Evolutionary conservation across 2,888 invertebrate genomes (phyloP).

Genomic region (Coremacera marginata): DNA sequence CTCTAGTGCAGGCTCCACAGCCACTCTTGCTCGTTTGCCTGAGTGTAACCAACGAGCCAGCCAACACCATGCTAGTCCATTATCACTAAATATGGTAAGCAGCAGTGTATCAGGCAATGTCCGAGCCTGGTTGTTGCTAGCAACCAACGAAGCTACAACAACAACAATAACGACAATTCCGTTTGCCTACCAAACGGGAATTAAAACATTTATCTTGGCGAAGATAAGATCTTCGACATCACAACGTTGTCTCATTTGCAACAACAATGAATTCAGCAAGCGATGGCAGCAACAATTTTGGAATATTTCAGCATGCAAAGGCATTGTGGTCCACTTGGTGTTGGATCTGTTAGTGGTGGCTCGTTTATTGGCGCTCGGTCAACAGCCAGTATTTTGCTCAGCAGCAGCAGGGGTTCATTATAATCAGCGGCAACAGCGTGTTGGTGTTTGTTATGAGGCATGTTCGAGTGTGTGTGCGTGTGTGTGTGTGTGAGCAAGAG

Average conservation of each 20-base stretch:
- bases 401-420: too few species aligned
- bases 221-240: slow-evolving; percentile 28
- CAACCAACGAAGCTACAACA: too few species aligned
- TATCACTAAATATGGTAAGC: too few species aligned
- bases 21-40: too few species aligned
- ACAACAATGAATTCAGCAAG: not conserved
- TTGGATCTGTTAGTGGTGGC: slow-evolving; percentile 30
- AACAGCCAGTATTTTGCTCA: too few species aligned
- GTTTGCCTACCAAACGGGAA: slow-evolving; percentile 4
- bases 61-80: too few species aligned
- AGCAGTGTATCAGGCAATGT: too few species aligned
- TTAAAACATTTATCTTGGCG: slow-evolving; percentile 32
- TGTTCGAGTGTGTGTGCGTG: not conserved
- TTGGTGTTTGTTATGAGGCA: not conserved
- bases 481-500: not conserved
- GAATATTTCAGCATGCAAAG: not conserved
- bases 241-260: slow-evolving; percentile 6
- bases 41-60: too few species aligned
- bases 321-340: slow-evolving; percentile 36
- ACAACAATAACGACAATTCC: too few species aligned
- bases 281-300: slow-evolving; percentile 29
- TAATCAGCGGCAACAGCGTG: too few species aligned
- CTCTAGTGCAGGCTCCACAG: too few species aligned
- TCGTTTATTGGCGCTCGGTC: slow-evolving; percentile 14
- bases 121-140: too few species aligned